These are phyloP conservation scores for Camptogramma bilineatum DNA, from an alignment of 2,888 invertebrate genomes.

Conservation along the genomic window DNA sequence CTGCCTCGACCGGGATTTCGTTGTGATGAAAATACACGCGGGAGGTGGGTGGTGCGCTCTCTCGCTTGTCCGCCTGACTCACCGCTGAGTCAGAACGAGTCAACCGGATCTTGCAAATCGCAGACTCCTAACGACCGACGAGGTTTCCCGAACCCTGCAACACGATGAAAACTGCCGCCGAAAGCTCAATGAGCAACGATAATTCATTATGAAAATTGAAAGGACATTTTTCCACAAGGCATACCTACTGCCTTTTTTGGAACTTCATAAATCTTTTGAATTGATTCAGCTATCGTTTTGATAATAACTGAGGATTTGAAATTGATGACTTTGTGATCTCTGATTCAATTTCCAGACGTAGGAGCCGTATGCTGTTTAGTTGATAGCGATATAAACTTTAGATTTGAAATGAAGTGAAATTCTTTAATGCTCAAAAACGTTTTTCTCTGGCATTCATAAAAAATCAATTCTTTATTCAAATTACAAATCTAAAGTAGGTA, in stretches of 20 bases:
- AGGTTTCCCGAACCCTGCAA: constrained; percentile 60
- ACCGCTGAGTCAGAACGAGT: constrained; percentile 67
- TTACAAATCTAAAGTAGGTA: neutral
- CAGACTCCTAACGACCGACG: constrained; percentile 49
- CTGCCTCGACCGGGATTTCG: constrained; percentile 69
- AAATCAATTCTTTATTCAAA: neutral
- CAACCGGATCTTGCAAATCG: constrained; percentile 44
- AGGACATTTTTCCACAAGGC: constrained; percentile 66
- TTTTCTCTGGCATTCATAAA: neutral
- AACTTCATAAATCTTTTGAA: constrained; percentile 25
- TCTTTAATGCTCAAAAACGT: too few relatives aligned
- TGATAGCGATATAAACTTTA: too few relatives aligned
- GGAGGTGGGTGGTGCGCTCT: constrained; percentile 54
- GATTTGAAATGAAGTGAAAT: too few relatives aligned
- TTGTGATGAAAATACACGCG: constrained; percentile 62
- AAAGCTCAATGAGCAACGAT: constrained; percentile 79
- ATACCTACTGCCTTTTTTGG: constrained; percentile 16
- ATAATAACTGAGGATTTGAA: constrained; percentile 2
- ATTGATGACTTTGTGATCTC: neutral
- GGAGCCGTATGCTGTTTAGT: too few relatives aligned
- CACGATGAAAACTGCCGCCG: constrained; percentile 60
- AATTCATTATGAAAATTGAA: constrained; percentile 67
- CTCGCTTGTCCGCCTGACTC: constrained; percentile 61
- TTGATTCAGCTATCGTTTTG: constrained; percentile 3
- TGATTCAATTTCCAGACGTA: neutral